A percentile compares a stretch with the other conserved stretches of the same genome.
These are phyloP conservation scores for Mactra quadrangularis DNA, from an alignment of 1,140 invertebrate genomes.

Conservation along the genomic window DNA sequence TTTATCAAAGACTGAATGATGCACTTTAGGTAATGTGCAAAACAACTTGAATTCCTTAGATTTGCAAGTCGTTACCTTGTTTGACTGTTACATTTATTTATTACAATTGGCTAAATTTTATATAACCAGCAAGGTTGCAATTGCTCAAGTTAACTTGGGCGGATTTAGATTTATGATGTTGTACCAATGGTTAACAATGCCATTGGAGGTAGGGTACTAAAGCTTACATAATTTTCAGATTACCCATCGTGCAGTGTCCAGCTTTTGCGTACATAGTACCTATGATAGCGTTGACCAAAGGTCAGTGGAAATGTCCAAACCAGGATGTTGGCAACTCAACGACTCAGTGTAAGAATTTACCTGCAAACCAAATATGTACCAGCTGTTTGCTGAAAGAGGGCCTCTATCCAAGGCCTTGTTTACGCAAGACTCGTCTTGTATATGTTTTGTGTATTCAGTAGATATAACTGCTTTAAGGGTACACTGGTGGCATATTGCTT, in stretches of 20 bases:
- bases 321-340: not conserved
- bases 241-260: conserved; percentile 68
- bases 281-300: conserved; percentile 62
- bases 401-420: not conserved
- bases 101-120: too few relatives aligned
- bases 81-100: too few relatives aligned
- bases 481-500: too few relatives aligned
- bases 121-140: too few relatives aligned
- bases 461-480: too few relatives aligned
- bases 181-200: not conserved
- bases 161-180: too few relatives aligned
- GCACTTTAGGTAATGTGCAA: too few relatives aligned
- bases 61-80: too few relatives aligned
- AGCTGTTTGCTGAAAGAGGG: conserved; percentile 21
- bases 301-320: conserved; percentile 56
- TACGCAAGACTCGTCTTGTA: conserved; percentile 18
- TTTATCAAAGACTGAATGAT: too few relatives aligned
- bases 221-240: conserved; percentile 50
- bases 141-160: too few relatives aligned
- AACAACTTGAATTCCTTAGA: too few relatives aligned
- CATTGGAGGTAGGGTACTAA: conserved; percentile 10
- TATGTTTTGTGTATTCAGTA: not conserved
- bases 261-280: conserved; percentile 67
- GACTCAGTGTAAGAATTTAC: conserved; percentile 16
- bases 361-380: conserved; percentile 3